These are phyloP conservation scores for Dermochelys coriacea DNA, from an alignment of 2,797 vertebrate species.

Conservation along the genomic window DNA sequence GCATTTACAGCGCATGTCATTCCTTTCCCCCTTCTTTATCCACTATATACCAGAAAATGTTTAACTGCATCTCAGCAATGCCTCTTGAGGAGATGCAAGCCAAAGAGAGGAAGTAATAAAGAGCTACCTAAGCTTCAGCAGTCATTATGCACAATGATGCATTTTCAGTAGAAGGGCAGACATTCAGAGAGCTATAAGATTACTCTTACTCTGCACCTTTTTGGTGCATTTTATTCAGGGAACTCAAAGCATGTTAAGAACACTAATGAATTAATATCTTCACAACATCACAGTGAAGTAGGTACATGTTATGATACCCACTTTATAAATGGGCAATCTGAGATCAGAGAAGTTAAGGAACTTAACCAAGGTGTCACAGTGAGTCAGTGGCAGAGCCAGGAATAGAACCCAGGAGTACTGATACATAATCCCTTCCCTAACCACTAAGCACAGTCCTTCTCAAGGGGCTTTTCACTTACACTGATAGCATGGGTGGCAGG, in stretches of 20 bases:
- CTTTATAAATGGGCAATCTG: conserved; percentile 15
- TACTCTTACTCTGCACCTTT: conserved; percentile 9
- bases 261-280: conserved; percentile 16
- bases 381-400: neutral
- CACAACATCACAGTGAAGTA: neutral
- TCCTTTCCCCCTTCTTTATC: neutral
- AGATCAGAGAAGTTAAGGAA: conserved; percentile 31
- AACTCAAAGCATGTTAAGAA: conserved; percentile 28
- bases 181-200: conserved; percentile 25
- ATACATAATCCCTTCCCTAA: conserved; percentile 16
- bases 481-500: neutral
- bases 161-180: neutral
- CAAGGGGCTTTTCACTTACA: neutral
- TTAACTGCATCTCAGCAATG: neutral
- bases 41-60: neutral
- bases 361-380: neutral
- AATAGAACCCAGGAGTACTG: conserved; percentile 6
- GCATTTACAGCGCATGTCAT: fast-evolving
- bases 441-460: neutral
- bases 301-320: neutral
- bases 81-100: neutral
- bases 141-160: neutral
- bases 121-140: neutral
- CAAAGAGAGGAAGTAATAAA: neutral
- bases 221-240: conserved; percentile 12